A percentile compares a stretch with the other conserved stretches of the same genome.
These are phyloP conservation scores for Lethenteron camtschaticum DNA, from an alignment of 2,113 vertebrate genomes.

Conservation along the genomic window DNA sequence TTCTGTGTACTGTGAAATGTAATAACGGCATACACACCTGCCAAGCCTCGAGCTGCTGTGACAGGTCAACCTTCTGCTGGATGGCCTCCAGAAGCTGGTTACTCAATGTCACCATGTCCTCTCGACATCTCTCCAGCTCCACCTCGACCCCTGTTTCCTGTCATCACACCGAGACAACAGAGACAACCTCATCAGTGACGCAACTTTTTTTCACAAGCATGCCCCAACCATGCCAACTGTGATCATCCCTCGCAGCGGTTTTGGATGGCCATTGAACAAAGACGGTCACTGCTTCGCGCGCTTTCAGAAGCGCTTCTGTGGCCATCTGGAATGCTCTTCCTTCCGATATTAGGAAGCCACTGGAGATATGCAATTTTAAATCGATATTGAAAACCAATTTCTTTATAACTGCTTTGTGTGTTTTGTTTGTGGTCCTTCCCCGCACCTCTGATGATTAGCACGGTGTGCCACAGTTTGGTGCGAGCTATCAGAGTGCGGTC, in stretches of 20 bases:
- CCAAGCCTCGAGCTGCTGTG: conserved; percentile 97
- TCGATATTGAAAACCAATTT: no score
- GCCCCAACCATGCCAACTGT: no score
- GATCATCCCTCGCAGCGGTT: neutral
- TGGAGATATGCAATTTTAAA: no score
- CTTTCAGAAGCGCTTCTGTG: neutral
- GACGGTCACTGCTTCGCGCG: neutral
- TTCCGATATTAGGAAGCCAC: no score
- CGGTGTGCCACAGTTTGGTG: no score
- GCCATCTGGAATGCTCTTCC: neutral
- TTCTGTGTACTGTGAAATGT: neutral
- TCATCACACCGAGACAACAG: conserved; percentile 6
- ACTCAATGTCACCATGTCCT: conserved; percentile 92
- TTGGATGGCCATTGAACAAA: neutral
- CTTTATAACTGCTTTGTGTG: no score
- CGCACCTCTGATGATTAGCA: no score
- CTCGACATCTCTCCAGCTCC: conserved; percentile 80
- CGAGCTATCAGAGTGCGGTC: no score
- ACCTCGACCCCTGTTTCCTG: conserved; percentile 88
- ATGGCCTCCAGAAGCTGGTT: conserved; percentile 87
- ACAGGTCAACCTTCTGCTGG: conserved; percentile 94
- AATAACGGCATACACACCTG: conserved; percentile 34
- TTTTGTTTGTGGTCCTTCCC: no score
- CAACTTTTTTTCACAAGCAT: neutral
- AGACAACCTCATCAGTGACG: no score